Base-by-base conservation (phyloP, 2,113 vertebrate species). In the Pelodiscus sinensis region DNA sequence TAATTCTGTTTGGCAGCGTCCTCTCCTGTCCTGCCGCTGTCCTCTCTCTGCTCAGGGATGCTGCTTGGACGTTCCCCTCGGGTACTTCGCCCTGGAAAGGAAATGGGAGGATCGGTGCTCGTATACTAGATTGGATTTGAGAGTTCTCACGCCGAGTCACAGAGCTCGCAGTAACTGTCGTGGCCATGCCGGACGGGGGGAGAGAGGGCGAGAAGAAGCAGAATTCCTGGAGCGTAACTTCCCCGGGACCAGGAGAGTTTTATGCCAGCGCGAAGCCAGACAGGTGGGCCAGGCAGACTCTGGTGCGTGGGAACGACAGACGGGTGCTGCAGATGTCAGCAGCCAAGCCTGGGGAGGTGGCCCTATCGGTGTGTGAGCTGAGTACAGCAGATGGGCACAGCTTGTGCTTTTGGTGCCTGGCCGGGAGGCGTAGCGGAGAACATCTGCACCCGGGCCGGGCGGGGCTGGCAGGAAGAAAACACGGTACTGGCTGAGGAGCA, bases 1-100 rank as follows among this genome's bases (percentile, higher is more conserved):
- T 1, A 8, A 71, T n/a, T 0, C 0, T 0, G 0, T 27, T 83
- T 65, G 56, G 9, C 85, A 31, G 62, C n/a, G 22, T 1, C 7
- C 35, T 79, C 8, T 9, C 71, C 27, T 83, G n/a, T 5, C 27
- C 58, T 55, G 15, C 50, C 29, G 55, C 51, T 55, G n/a, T 87
- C 52, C 51, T 21, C 21, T 51, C 24, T 65, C 35, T 81, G 58
- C n/a, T 71, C 65, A 35, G n/a, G n/a, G 19, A 35, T 71, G 65
- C n/a, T 13, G 22, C 35, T 75, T 75, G 19, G 35, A 75, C 35
- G 12, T 24, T 75, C 6, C 38, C 56, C 56, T 52, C 29, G 21
- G 14, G 75, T 35, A 62, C 51, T 35, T 78, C 31, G 77, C 27
- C 60, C 55, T 77, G 87, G 80, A 88, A 60, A 75, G 44, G 18